Evolutionary conservation across 2,113 vertebrate genomes (phyloP).

Genomic region (Camelus dromedarius): DNA sequence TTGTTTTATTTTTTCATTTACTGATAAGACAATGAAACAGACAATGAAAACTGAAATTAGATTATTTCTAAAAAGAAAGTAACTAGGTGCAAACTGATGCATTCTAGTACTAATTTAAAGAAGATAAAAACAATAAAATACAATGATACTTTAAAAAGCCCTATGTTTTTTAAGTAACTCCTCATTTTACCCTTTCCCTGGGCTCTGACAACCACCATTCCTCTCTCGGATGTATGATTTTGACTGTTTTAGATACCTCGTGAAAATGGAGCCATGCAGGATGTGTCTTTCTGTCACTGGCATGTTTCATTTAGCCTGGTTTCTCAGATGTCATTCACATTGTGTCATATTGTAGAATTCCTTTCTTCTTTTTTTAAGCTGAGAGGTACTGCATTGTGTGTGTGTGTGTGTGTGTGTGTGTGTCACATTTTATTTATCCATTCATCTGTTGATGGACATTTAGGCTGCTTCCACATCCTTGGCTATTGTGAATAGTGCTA

Average conservation of each 20-base stretch:
- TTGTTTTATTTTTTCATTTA: conserved; percentile 21
- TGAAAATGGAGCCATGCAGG: not conserved
- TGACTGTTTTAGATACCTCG: not conserved
- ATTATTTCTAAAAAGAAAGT: not conserved
- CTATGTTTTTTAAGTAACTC: not conserved
- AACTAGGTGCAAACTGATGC: not conserved
- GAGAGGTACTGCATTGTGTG: not conserved
- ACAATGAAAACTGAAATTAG: not conserved
- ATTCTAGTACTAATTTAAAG: not conserved
- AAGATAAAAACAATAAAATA: not conserved
- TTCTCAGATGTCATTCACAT: not conserved
- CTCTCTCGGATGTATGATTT: not conserved
- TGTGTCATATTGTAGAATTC: not conserved
- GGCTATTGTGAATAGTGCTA: not conserved
- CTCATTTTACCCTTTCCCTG: not conserved
- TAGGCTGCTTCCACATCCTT: not conserved
- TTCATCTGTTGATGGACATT: not conserved
- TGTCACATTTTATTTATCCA: not conserved
- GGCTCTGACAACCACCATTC: not conserved
- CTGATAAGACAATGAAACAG: not conserved
- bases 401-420: too few species aligned
- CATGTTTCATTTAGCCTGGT: not conserved
- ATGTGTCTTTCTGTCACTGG: not conserved
- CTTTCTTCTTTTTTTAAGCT: not conserved
- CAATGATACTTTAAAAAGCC: not conserved